Conservation (phyloP, 2,888 invertebrate genomes). For the Metallyticus violacea region DNA sequence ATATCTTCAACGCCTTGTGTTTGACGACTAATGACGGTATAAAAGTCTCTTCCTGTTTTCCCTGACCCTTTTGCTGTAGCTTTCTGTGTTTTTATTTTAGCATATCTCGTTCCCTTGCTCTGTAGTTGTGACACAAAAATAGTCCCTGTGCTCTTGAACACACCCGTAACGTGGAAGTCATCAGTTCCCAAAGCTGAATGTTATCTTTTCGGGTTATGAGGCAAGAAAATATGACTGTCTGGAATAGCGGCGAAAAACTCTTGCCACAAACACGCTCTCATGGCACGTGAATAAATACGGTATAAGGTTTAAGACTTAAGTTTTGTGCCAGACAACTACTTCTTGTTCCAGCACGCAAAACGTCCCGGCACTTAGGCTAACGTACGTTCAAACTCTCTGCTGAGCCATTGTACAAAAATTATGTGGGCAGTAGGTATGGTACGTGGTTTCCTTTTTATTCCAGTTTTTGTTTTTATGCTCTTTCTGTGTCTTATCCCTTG, state of each 20-base stretch:
- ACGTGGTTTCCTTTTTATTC: background rate
- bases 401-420: background rate
- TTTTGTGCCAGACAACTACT: background rate
- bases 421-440: background rate
- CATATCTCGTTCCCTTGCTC: background rate
- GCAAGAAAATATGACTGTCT: background rate
- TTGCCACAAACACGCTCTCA: background rate
- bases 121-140: background rate
- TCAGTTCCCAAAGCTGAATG: background rate
- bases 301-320: background rate
- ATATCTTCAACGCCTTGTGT: background rate
- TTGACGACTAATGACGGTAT: background rate
- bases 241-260: too few relatives aligned
- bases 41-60: background rate
- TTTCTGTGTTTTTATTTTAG: background rate
- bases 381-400: background rate
- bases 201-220: background rate
- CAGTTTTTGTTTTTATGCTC: background rate
- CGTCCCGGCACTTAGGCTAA: background rate
- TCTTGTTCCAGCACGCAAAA: background rate
- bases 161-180: background rate
- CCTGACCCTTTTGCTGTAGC: background rate
- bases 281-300: background rate
- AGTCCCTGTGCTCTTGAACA: background rate
- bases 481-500: background rate